Evolutionary conservation across 2,888 invertebrate genomes (phyloP).

Genomic region (Cenopis cana): DNA sequence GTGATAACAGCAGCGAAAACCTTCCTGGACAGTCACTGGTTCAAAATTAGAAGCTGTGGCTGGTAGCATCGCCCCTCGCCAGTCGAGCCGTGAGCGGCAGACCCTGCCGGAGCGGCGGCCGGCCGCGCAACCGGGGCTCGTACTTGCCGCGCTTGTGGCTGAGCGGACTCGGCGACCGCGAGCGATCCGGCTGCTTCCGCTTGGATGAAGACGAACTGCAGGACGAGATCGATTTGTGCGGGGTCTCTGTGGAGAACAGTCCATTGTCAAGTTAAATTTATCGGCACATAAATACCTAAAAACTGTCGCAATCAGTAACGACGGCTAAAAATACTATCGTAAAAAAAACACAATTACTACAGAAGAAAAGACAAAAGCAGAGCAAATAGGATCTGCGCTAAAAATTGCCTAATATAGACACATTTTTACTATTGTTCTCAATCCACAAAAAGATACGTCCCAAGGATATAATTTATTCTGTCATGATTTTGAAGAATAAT

Average conservation of each 20-base stretch:
- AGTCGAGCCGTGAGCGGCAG: slow-evolving; percentile 32
- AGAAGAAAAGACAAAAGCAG: background rate
- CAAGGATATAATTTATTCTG: too few relatives aligned
- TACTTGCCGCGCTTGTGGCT: slow-evolving; percentile 77
- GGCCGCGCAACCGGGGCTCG: slow-evolving; percentile 71
- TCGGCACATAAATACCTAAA: background rate
- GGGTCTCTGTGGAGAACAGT: slow-evolving; percentile 57
- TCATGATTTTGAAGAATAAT: too few relatives aligned
- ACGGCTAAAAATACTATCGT: too few relatives aligned
- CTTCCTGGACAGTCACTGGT: too few relatives aligned
- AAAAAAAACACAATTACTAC: background rate
- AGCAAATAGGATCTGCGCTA: too few relatives aligned
- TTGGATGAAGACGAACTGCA: slow-evolving; percentile 70
- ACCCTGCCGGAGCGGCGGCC: slow-evolving; percentile 70
- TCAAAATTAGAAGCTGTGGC: slow-evolving; percentile 16
- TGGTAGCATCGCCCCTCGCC: slow-evolving; percentile 25
- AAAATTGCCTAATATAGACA: too few relatives aligned
- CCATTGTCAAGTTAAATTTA: background rate
- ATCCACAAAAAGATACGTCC: too few relatives aligned
- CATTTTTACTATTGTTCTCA: too few relatives aligned
- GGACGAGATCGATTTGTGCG: slow-evolving; percentile 57
- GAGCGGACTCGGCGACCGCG: slow-evolving; percentile 69
- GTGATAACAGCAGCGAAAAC: too few relatives aligned
- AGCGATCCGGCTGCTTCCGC: slow-evolving; percentile 69
- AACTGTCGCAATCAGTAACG: too few relatives aligned